Evolutionary conservation across 2,888 invertebrate species (phyloP), one percentile per base, ranked within the genome.

Genomic region (Dicranocentrus wangi): DNA sequence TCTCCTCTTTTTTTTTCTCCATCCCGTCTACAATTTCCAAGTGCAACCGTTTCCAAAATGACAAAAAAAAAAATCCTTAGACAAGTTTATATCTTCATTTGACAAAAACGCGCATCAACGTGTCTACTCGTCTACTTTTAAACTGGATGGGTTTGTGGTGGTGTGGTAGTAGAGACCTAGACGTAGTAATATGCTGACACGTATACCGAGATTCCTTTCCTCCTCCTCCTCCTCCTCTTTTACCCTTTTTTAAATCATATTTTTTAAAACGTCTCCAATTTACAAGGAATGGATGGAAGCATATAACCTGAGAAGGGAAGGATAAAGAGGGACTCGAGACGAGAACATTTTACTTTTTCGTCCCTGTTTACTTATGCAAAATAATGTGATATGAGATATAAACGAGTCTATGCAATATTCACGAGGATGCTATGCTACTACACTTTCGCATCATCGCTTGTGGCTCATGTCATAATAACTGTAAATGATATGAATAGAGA

Each of bases 221-320:
- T 17, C 47, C n/a, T 5, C 47, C 47, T 47, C 66, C 66, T 60
- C 68, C 65, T 63, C 65, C 66, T 53, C 58, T 66, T 78, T 51
- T 32, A 19, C 55, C 10, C n/a, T 25, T 51, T 60, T 77, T 51
- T 60, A 66, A 51, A 76, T 69, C 77, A 77, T 63, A 53, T 69
- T 47, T 32, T n/a, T 68, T 76, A 60, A 60, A 76, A 47, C 47
- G 76, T 17, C 19, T n/a, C 42, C 47, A 76, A 76, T 76, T 76
- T 76, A 58, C 25, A 60, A 51, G 25, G 58, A 55, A 66, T 66
- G 76, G 42, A 73, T 53, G 47, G 47, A 32, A 32, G 32, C 3
- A 32, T 51, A 53, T 75, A 75, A 75, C 65, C 65, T 75, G 53
- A 65, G 27, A 47, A 27, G 17, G 55, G 17, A 65, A 32, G 39